These are phyloP conservation scores for Cordylochernes scorpioides DNA, from an alignment of 2,888 invertebrate genomes.

Conservation along the genomic window DNA sequence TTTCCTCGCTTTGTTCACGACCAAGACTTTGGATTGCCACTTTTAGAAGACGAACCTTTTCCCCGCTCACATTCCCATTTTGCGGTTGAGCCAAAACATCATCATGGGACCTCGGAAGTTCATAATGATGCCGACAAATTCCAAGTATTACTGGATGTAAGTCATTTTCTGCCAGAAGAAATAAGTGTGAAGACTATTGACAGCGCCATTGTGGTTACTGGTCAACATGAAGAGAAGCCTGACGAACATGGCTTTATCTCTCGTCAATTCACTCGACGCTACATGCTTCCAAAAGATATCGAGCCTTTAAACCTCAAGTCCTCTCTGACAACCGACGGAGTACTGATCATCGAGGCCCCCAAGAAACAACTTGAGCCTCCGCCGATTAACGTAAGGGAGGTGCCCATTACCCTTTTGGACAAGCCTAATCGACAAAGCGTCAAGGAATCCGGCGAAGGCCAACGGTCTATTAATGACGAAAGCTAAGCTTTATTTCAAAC, in stretches of 20 bases:
- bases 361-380: too few species aligned
- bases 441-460: too few species aligned
- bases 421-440: too few species aligned
- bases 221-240: slow-evolving; percentile 13
- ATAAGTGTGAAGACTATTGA: slow-evolving; percentile 14
- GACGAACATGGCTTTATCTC: slow-evolving; percentile 15
- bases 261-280: slow-evolving; percentile 14
- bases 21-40: slow-evolving; percentile 10
- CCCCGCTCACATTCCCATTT: slow-evolving; percentile 3
- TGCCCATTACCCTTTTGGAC: too few species aligned
- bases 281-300: slow-evolving; percentile 11
- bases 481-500: too few species aligned
- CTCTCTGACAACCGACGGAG: slow-evolving; percentile 14
- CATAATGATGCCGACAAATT: too few species aligned
- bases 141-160: slow-evolving; percentile 13
- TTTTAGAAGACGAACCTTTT: slow-evolving; percentile 6
- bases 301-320: slow-evolving; percentile 12
- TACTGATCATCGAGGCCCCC: slow-evolving; percentile 11
- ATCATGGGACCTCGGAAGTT: too few species aligned
- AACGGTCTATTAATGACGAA: too few species aligned
- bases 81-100: too few species aligned
- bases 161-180: slow-evolving; percentile 15
- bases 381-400: too few species aligned
- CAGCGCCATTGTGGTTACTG: slow-evolving; percentile 12
- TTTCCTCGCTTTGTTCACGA: slow-evolving; percentile 7